These are phyloP conservation scores for Nemurella pictetii DNA, from an alignment of 2,888 invertebrate species.

Conservation along the genomic window DNA sequence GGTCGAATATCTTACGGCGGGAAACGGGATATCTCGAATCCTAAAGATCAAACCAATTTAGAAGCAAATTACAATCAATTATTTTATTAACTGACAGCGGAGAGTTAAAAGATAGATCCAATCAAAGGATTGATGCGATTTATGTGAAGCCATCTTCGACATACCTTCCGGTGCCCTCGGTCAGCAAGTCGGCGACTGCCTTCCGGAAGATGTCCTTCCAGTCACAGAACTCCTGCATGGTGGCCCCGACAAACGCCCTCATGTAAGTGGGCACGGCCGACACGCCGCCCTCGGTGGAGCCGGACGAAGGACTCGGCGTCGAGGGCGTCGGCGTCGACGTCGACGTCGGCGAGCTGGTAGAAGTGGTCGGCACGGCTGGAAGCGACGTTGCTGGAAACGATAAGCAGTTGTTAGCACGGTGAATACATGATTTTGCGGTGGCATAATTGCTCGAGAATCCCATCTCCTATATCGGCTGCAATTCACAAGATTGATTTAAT, in stretches of 20 bases:
- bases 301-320: background rate
- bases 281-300: background rate
- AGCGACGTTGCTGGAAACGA: background rate
- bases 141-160: no score
- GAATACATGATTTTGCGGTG: no score
- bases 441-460: no score
- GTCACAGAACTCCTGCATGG: conserved; percentile 34
- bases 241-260: conserved; percentile 29
- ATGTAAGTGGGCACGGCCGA: background rate
- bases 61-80: no score
- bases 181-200: conserved; percentile 32
- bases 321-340: conserved; percentile 1
- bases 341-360: background rate
- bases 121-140: no score
- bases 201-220: conserved; percentile 31
- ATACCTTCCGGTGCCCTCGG: conserved; percentile 30
- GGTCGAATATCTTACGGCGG: no score
- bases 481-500: no score
- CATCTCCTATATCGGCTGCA: no score
- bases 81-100: no score
- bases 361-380: background rate
- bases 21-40: no score
- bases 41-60: no score
- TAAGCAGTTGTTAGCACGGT: background rate
- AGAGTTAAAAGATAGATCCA: no score